Conservation (phyloP, 2,888 invertebrate species). For the Ennomos erosarius region DNA sequence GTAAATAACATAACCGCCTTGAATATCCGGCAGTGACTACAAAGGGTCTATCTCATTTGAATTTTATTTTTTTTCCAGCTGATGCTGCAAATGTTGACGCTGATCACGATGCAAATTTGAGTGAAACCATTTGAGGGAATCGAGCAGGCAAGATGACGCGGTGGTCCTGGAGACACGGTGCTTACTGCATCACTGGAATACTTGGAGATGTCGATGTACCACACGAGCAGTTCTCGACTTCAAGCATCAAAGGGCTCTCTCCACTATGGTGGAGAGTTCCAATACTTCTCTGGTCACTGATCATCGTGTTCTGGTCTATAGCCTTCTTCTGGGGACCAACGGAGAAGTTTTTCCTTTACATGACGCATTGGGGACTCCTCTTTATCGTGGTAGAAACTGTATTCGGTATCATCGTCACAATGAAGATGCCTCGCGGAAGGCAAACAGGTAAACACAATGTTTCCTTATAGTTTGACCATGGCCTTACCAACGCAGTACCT, state of each 20-base stretch:
- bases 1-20: constrained; percentile 33
- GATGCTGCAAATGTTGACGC: constrained; percentile 14
- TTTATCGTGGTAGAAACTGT: constrained; percentile 68
- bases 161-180: constrained; percentile 57
- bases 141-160: constrained; percentile 50
- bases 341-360: constrained; percentile 79
- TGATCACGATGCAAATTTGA: constrained; percentile 8
- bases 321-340: constrained; percentile 71
- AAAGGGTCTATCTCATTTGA: constrained; percentile 11
- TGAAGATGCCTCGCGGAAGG: constrained; percentile 51
- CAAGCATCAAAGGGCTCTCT: constrained; percentile 60
- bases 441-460: constrained; percentile 54
- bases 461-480: constrained; percentile 4
- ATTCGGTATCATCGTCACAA: constrained; percentile 68
- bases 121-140: constrained; percentile 4
- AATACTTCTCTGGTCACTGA: constrained; percentile 67
- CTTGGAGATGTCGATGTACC: constrained; percentile 59
- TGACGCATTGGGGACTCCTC: constrained; percentile 84
- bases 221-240: constrained; percentile 62
- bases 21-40: constrained; percentile 19
- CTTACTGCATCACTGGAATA: constrained; percentile 61
- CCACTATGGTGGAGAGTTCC: constrained; percentile 75
- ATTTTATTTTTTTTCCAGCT: constrained; percentile 38
- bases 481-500: neutral
- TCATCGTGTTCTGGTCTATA: constrained; percentile 62